Base-by-base conservation (phyloP, 1,140 invertebrate species). In the Leptonema lineaticorne region DNA sequence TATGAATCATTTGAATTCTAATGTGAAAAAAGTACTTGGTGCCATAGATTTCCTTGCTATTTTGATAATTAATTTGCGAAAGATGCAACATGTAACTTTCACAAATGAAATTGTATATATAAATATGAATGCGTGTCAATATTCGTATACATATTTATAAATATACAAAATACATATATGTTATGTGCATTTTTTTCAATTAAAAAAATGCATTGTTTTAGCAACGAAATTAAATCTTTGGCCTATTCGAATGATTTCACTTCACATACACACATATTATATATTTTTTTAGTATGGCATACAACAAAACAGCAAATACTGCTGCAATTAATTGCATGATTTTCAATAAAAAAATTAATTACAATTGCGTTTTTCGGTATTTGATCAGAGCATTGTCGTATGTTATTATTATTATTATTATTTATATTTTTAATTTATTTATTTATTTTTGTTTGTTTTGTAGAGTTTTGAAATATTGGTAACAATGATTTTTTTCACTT, bases 41-140 rank as follows among this genome's bases (percentile, higher is more conserved):
- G 67, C 67, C 67, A 69, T 69, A 69, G 67, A 53, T 63, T 58
- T 64, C 67, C 37, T 63, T 69, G 67, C 67, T 69, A 48, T 45
- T 41, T 48, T 27, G 18, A 63, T 24, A 28, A 30, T n/a, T 33
- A 60, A 3, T 58, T 60, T 7, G 14, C 20, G n/a, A n/a, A n/a
- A n/a, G n/a, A n/a, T n/a, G n/a, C n/a, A n/a, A n/a, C 16, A 46
- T 46, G 20, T 46, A 28, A 24, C 27, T 48, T 37, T 41, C 16
- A 41, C 24, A 22, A 18, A 22, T 20, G 18, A 22, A 20, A 3
- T 9, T 53, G 18, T 20, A 53, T 53, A 20, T 53, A 50, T 50
- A 41, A 11, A 50, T 50, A 64, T 62, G 59, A 30, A 50, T 64
- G 27, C 8, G 18, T 62, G 24, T 30, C n/a, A 58, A 58, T 30